Base-by-base conservation (phyloP, 1,140 invertebrate species). In the Aphelenchoides besseyi region DNA sequence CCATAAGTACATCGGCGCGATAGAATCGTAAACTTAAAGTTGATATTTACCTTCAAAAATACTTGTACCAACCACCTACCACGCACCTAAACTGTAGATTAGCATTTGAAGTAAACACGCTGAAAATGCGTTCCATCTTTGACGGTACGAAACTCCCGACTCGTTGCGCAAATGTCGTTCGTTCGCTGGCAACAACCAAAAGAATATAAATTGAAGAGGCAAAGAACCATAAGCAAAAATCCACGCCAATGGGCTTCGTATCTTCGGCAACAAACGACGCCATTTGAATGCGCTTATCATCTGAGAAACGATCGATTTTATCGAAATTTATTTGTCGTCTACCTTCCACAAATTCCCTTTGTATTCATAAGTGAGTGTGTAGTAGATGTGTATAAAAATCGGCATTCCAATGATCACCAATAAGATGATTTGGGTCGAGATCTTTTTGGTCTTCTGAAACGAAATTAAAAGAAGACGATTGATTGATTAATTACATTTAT, bases 111-210 rank as follows among this genome's bases (percentile, higher is more conserved):
- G 63, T 1, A 66, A 37, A 29, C 30, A 66, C 0, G 32, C 33
- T 16, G 32, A 36, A 32, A 66, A 66, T 32, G 63, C 63, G 32
- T 66, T 66, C 32, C 63, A 66, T 18, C 36, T 26, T 3, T 66
- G 63, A n/a, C 63, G 63, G 36, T 33, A 32, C 37, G 8, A 68
- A 1, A 18, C 62, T 30, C 64, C 69, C 54, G 61, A 23, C 29
- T 76, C 57, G n/a, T 29, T 73, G 5, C 28, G 9, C 35, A 75
- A 28, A 33, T 52, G 18, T n/a, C 62, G 30, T 26, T 77, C 74
- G 30, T 52, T 64, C n/a, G 74, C 69, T 33, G 74, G 74, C 26
- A 75, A 41, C 48, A 59, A 59, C 74, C 74, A 75, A 16, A 75
- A 55, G 48, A 75, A 75, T 18, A 75, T 36, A 35, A 75, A 35